Evolutionary conservation across 2,888 invertebrate genomes (phyloP).

Genomic region (Ophion ventricosus): DNA sequence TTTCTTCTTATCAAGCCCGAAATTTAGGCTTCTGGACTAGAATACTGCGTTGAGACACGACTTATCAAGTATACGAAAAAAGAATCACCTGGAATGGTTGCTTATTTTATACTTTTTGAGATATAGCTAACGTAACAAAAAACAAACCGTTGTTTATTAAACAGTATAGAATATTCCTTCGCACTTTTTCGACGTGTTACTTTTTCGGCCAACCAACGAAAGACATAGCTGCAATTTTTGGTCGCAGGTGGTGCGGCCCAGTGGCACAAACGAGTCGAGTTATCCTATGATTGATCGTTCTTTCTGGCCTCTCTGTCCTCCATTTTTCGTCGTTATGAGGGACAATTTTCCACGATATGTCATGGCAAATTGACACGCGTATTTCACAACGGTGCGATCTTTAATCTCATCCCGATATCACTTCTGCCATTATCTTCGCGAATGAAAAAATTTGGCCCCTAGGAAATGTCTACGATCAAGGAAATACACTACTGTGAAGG

Average conservation of each 20-base stretch:
- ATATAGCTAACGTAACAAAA: too few species aligned
- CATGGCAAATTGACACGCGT: conserved; percentile 3
- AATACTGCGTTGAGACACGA: too few species aligned
- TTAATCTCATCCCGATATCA: not conserved
- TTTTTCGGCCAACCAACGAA: not conserved
- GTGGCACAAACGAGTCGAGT: not conserved
- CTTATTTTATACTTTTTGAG: too few species aligned
- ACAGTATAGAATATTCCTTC: not conserved
- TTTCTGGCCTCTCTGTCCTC: not conserved
- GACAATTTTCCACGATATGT: not conserved
- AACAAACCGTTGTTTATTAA: not conserved
- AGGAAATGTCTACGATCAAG: not conserved
- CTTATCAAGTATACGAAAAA: too few species aligned
- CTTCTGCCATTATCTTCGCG: not conserved
- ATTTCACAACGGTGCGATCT: not conserved
- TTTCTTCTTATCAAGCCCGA: too few species aligned
- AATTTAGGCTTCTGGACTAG: too few species aligned
- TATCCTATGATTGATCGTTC: conserved; percentile 24
- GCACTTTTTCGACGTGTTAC: not conserved
- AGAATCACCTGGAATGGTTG: too few species aligned
- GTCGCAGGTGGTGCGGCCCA: not conserved
- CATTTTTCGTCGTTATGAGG: conserved; percentile 12
- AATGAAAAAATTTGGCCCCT: not conserved
- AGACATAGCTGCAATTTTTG: not conserved
- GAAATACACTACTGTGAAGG: too few species aligned